Evolutionary conservation across 2,888 invertebrate species (phyloP).

Genomic region (Mesoligia furuncula): DNA sequence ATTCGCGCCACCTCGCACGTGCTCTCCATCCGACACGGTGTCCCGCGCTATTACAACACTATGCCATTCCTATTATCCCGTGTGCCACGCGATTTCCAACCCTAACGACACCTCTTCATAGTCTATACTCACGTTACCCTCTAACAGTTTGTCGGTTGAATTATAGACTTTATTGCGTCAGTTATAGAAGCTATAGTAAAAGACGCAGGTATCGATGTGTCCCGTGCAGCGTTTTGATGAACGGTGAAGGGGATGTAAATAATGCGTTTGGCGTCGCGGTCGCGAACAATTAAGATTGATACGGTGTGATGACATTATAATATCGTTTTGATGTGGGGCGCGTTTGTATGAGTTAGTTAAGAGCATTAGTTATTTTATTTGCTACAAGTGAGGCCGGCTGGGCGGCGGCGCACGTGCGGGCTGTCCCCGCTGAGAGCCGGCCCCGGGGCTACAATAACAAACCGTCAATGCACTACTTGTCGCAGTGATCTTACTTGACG

Average conservation of each 20-base stretch:
- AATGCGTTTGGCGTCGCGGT: conserved; percentile 73
- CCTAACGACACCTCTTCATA: conserved; percentile 24
- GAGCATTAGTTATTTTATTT: conserved; percentile 69
- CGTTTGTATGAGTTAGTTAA: conserved; percentile 68
- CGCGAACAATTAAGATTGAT: conserved; percentile 82
- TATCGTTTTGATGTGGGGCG: conserved; percentile 78
- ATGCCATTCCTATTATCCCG: conserved; percentile 74
- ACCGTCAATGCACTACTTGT: conserved; percentile 1
- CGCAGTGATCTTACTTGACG: conserved; percentile 30
- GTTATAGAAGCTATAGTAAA: conserved; percentile 11
- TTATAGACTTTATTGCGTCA: conserved; percentile 18
- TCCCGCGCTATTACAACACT: conserved; percentile 73
- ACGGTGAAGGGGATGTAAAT: conserved; percentile 62
- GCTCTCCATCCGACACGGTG: conserved; percentile 64
- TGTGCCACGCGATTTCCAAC: conserved; percentile 33
- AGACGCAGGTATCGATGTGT: neutral
- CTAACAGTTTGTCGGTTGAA: neutral
- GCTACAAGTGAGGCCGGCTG: conserved; percentile 60
- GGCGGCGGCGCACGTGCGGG: conserved; percentile 22
- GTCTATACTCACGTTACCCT: conserved; percentile 7
- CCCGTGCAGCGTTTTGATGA: conserved; percentile 20
- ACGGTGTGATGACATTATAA: conserved; percentile 85
- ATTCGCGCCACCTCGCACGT: conserved; percentile 78
- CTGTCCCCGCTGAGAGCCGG: neutral
- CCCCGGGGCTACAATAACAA: conserved; percentile 8